Evolutionary conservation across 2,113 vertebrate species (phyloP).

Genomic region (Enhydra lutris): DNA sequence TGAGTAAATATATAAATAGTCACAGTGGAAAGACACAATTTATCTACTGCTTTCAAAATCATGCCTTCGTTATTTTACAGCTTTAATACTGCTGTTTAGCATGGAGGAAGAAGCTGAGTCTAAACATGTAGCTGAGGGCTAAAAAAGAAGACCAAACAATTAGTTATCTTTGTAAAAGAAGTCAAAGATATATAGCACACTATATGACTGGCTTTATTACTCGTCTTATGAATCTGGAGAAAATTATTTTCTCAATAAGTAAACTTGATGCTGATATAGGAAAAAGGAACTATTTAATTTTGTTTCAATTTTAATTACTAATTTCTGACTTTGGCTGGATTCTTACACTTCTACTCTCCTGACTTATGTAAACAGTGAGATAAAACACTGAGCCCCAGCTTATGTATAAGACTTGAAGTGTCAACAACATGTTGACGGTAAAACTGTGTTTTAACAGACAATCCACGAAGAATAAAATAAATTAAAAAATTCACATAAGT

Average conservation of each 20-base stretch:
- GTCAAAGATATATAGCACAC: not conserved
- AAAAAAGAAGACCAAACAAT: not conserved
- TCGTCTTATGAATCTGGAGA: constrained; percentile 7
- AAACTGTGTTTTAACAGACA: not conserved
- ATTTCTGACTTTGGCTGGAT: constrained; percentile 40
- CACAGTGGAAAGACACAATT: not conserved
- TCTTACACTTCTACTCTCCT: constrained; percentile 34
- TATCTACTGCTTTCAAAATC: not conserved
- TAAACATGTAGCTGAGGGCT: not conserved
- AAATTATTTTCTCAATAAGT: constrained; percentile 48
- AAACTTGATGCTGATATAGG: constrained; percentile 2
- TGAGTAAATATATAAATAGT: not conserved
- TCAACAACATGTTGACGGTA: constrained; percentile 18
- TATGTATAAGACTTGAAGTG: not conserved
- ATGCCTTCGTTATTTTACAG: not conserved
- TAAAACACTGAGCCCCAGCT: constrained; percentile 21
- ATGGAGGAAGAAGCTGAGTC: not conserved
- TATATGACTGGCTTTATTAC: constrained; percentile 3
- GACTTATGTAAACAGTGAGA: constrained; percentile 52
- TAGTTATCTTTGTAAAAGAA: not conserved
- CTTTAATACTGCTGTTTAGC: not conserved
- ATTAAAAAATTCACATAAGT: not conserved
- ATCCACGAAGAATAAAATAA: not conserved
- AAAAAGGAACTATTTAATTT: constrained; percentile 14
- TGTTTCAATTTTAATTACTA: constrained; percentile 28